Conservation (phyloP, 2,888 invertebrate genomes). For the Drosophila algonquin region DNA sequence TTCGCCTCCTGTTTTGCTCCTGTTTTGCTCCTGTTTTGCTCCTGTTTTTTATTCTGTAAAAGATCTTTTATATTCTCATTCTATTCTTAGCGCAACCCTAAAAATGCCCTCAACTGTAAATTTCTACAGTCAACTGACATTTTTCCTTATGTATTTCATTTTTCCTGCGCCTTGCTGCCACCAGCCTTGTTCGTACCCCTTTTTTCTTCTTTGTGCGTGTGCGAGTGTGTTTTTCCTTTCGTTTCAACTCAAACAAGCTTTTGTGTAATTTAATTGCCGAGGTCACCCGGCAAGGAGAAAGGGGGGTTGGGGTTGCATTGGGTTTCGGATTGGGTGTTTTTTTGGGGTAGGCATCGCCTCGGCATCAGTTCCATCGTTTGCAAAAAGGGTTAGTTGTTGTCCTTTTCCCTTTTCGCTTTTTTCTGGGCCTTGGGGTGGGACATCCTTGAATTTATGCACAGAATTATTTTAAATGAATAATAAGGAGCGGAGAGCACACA, state of each 20-base stretch:
- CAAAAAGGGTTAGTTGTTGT: not conserved
- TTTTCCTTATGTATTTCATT: constrained; percentile 17
- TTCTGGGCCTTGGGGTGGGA: not conserved
- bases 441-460: constrained; percentile 50
- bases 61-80: not conserved
- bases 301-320: not conserved
- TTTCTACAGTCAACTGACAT: constrained; percentile 45
- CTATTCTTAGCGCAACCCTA: constrained; percentile 35
- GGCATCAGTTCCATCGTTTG: not conserved
- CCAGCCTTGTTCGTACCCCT: not conserved
- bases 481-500: constrained; percentile 40
- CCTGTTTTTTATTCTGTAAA: not conserved
- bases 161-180: not conserved
- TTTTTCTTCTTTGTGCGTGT: not conserved
- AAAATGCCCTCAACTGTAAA: constrained; percentile 64
- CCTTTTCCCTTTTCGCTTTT: not conserved
- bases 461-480: constrained; percentile 58
- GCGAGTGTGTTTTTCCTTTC: constrained; percentile 14
- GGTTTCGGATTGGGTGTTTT: not conserved
- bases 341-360: not conserved
- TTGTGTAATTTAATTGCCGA: constrained; percentile 66
- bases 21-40: not conserved
- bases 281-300: not conserved
- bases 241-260: constrained; percentile 21
- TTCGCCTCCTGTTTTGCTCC: not conserved